phyloP scores from a whole-genome alignment of 2,797 vertebrate genomes.

The Lagodon rhomboides region DNA sequence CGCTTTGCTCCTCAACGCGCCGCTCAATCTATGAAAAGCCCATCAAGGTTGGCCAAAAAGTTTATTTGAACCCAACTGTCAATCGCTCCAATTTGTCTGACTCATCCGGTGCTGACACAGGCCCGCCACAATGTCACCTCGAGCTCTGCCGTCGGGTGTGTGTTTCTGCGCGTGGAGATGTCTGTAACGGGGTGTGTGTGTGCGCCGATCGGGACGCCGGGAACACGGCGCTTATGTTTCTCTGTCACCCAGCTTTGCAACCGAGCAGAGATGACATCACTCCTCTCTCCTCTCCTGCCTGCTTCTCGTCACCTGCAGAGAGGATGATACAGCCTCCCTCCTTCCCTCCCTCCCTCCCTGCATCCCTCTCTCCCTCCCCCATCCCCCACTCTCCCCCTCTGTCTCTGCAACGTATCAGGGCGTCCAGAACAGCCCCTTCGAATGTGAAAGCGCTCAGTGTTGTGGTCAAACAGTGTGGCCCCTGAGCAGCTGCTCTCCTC shows the following conservation, averaged over 20 bases:
- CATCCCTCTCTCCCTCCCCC: conserved; percentile 1
- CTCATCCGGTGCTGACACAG: conserved; percentile 52
- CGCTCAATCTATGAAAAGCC: conserved; percentile 19
- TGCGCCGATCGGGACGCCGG: not conserved
- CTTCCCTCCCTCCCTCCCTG: not conserved
- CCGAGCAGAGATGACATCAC: conserved; percentile 55
- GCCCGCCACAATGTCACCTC: conserved; percentile 52
- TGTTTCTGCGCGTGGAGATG: conserved; percentile 4
- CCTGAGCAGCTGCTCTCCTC: conserved; percentile 21
- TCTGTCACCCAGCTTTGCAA: conserved; percentile 35
- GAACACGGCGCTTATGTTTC: conserved; percentile 40
- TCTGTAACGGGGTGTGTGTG: not conserved
- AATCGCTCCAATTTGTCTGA: conserved; percentile 38
- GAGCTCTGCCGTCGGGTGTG: conserved; percentile 16
- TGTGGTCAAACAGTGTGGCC: conserved; percentile 55
- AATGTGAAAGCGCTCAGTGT: conserved; percentile 50
- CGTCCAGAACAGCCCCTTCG: conserved; percentile 28
- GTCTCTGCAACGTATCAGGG: conserved; percentile 21
- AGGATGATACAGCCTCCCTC: conserved; percentile 37
- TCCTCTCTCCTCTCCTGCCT: conserved; percentile 36
- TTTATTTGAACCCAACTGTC: conserved; percentile 18
- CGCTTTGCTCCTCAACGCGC: conserved; percentile 27
- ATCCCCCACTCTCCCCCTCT: not conserved
- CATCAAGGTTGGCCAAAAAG: conserved; percentile 46
- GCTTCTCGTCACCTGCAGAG: conserved; percentile 54